Evolutionary conservation across 2,113 vertebrate genomes (phyloP), one percentile per base, ranked within the genome.

Genomic region (Alouatta palliata): DNA sequence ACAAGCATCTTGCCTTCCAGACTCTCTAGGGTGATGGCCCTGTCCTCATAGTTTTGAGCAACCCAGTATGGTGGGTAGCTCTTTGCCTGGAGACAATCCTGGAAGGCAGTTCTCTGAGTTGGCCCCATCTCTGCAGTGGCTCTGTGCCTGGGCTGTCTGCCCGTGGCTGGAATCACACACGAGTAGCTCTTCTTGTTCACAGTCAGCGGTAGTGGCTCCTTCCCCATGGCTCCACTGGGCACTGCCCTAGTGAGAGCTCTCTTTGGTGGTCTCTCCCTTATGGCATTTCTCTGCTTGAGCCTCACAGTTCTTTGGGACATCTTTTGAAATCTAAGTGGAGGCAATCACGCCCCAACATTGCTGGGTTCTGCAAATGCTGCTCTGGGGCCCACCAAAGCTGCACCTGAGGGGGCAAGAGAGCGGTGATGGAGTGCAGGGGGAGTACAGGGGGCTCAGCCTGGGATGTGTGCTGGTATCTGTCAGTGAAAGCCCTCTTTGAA

Each of bases 381-480:
- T 30, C 75, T 77, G 75, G 43, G 75, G 43, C 45, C 12, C 76
- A 81, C n/a, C 4, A 52, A 90, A 35, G 23, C 40, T 70, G 25
- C 8, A 79, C 27, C 45, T 49, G 30, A 32, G 45, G 7, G 6
- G 17, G 4, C 45, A 35, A 79, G 30, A 30, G 76, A 17, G 40
- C 17, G 13, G 73, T 17, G 40, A 30, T 30, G 73, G 25, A 23
- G 14, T 30, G 16, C 25, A 45, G 61, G 21, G 10, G 27, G 9
- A 27, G 58, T 64, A 64, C 30, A 16, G 17, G 43, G 12, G 27
- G 27, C 27, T 64, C 61, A 64, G n/a, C 1, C 43, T 54, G 25
- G 52, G 25, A 4, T 3, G 19, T 16, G 8, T 8, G n/a, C 4
- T 32, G 27, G 17, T 3, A 6, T 2, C 58, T 66, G 17, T 6